phyloP scores from a whole-genome alignment of 2,113 vertebrate species.

The Nothobranchius furzeri region DNA sequence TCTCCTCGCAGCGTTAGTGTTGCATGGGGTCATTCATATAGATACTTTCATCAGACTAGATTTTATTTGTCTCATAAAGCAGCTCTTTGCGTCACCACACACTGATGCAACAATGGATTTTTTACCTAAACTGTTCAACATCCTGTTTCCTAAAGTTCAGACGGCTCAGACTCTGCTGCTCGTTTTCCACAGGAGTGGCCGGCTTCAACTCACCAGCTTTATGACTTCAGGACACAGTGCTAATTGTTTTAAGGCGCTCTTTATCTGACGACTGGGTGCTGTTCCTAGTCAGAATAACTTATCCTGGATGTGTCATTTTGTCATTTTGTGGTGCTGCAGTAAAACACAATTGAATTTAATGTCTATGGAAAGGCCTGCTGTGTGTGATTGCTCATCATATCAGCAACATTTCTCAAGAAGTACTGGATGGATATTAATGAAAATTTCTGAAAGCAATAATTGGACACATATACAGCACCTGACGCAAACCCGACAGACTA shows the following conservation, averaged over 20 bases:
- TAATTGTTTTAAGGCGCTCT: neutral
- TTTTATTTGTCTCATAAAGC: slow-evolving; percentile 4
- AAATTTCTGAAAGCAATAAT: too few species aligned
- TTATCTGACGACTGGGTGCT: slow-evolving; percentile 1
- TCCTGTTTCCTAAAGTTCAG: slow-evolving; percentile 44
- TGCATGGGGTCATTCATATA: neutral
- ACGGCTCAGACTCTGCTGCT: slow-evolving; percentile 7
- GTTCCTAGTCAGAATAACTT: neutral
- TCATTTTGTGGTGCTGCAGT: neutral
- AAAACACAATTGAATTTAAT: too few species aligned
- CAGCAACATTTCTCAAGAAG: too few species aligned
- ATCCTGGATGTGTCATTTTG: neutral
- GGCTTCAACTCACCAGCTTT: neutral
- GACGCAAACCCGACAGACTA: too few species aligned
- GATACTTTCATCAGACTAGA: neutral
- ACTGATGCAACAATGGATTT: slow-evolving; percentile 34
- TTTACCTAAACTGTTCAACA: slow-evolving; percentile 41
- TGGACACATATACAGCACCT: neutral
- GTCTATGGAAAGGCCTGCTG: too few species aligned
- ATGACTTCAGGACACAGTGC: neutral
- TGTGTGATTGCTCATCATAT: too few species aligned
- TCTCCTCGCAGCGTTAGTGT: neutral
- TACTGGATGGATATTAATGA: too few species aligned
- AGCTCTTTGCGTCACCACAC: slow-evolving; percentile 12
- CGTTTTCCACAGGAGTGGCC: neutral